Base-by-base conservation (phyloP, 1,140 invertebrate genomes). In the Zaprionus ghesquierei region DNA sequence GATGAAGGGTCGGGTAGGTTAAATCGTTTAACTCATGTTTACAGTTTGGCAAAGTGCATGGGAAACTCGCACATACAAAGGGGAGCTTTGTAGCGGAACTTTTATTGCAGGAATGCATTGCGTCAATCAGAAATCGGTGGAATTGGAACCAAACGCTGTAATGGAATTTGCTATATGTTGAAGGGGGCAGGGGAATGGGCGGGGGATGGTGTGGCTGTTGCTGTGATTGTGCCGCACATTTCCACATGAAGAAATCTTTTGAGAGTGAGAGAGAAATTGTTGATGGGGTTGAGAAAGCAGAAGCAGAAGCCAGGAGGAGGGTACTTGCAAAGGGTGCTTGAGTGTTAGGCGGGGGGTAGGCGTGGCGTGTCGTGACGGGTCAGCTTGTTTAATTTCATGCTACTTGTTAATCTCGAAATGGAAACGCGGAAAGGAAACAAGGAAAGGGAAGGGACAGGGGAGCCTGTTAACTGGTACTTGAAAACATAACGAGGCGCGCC, bases 351-450 rank as follows among this genome's bases (percentile, higher is more conserved):
- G 27, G 35, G 35, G 23, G n/a, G n/a, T 29, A 2, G 41, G 41
- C 6, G 22, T 60, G 13, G 33, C 5, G 79, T 35, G 33, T n/a
- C n/a, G n/a, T 22, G 22, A 29, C 20, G 82, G 82, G 84, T 87
- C 76, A 89, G 60, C 74, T 87, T 87, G 72, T 87, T 81, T 87
- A 76, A 87, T 87, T 89, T 71, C 71, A 51, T 54, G 64, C 64
- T 68, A 62, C 72, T 79, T 64, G 76, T 84, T 84, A 79, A 84
- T 84, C 76, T 84, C 55, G 55, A 69, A 73, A 79, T 79, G 66
- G 68, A 60, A 41, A 41, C 35, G n/a, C 6, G 35, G 6, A 8
- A 70, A 64, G 5, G 38, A 31, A 10, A n/a, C n/a, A n/a, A n/a
- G n/a, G 15, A 27, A 15, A 38, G 33, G 33, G 35, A 31, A 38